phyloP scores from a whole-genome alignment of 2,113 vertebrate genomes.

The Ptychochromis oligacanthus region DNA sequence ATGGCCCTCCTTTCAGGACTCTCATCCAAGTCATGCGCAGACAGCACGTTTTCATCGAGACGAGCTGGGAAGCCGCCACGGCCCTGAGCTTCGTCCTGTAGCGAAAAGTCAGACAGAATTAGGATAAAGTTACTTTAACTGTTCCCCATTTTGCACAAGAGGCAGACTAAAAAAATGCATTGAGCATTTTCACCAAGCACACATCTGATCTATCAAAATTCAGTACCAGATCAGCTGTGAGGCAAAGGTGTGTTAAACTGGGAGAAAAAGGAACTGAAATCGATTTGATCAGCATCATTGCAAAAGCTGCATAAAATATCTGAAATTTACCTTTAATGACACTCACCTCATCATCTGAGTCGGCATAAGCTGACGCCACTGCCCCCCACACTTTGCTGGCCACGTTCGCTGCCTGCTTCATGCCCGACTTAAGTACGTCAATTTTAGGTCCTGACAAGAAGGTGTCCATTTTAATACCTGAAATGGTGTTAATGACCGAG shows the following conservation, averaged over 20 bases:
- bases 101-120: not conserved
- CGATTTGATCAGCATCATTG: not conserved
- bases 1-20: slow-evolving; percentile 70
- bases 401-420: slow-evolving; percentile 96
- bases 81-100: slow-evolving; percentile 84
- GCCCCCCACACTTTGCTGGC: slow-evolving; percentile 96
- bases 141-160: accelerated
- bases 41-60: slow-evolving; percentile 85
- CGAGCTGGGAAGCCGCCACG: slow-evolving; percentile 86
- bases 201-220: not conserved
- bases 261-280: not conserved
- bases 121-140: not conserved
- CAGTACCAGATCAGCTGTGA: not conserved
- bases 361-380: slow-evolving; percentile 89
- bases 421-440: slow-evolving; percentile 90
- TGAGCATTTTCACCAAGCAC: not conserved
- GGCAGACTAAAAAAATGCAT: not conserved
- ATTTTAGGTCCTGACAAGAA: slow-evolving; percentile 95
- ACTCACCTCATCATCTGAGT: slow-evolving; percentile 93
- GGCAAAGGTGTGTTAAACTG: not conserved
- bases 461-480: slow-evolving; percentile 91
- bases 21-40: slow-evolving; percentile 72
- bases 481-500: slow-evolving; percentile 91
- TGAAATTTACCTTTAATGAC: accelerated
- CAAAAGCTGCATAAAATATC: not conserved